Evolutionary conservation across 2,797 vertebrate genomes (phyloP).

Genomic region (Sylvilagus floridanus): DNA sequence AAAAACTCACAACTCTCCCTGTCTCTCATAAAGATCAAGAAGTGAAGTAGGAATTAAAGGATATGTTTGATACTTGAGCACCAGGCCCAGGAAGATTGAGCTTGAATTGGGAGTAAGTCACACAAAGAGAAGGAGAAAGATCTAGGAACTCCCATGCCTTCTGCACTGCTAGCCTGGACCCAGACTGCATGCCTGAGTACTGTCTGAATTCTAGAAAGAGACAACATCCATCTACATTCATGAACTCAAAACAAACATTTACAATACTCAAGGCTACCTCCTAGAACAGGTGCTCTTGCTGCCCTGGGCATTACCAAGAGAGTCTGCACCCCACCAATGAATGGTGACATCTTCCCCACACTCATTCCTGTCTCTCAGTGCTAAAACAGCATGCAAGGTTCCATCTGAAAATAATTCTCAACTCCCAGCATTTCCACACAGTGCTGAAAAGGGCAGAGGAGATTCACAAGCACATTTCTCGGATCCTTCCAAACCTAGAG

Average conservation of each 20-base stretch:
- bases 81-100: not conserved
- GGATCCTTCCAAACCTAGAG: not conserved
- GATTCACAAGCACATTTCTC: not conserved
- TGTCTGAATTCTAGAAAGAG: conserved; percentile 5
- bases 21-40: not conserved
- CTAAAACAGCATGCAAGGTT: not conserved
- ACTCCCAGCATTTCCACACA: not conserved
- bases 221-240: not conserved
- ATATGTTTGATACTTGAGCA: not conserved
- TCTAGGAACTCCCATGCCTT: not conserved
- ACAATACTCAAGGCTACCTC: not conserved
- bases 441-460: not conserved
- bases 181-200: not conserved
- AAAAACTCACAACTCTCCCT: not conserved
- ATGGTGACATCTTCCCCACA: conserved; percentile 15
- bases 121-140: not conserved
- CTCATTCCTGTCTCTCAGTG: not conserved
- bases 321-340: not conserved
- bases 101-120: not conserved
- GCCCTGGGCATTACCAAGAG: not conserved
- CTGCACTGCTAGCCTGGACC: not conserved
- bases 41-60: not conserved
- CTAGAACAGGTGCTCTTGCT: conserved; percentile 4
- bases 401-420: not conserved
- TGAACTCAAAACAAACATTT: conserved; percentile 16